Evolutionary conservation across 1,140 invertebrate species (phyloP), one percentile per base, ranked within the genome.

Genomic region (Mycetomoellerius zeteki): DNA sequence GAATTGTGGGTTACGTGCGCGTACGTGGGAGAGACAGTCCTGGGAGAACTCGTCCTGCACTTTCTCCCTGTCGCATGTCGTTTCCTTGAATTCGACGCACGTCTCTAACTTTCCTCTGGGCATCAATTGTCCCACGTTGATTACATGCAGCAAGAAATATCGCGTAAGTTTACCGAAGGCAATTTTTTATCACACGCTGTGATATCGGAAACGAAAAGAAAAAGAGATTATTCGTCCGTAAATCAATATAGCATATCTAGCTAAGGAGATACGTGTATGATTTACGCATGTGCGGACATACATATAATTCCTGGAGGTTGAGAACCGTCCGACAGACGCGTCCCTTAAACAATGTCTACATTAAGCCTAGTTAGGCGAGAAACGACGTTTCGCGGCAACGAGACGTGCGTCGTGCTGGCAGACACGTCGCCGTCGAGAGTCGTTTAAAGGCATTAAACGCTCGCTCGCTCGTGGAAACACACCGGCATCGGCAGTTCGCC

Each of bases 291-390:
- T 12, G 58, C 8, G 24, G 12, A 30, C 5, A 12, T 71, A 47
- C 30, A 6, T 14, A 30, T 47, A 60, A 85, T 82, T 30, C 16
- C 21, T 1, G 21, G n/a, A 85, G 52, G 87, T 89, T 89, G 88
- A 89, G 88, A 81, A 89, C 88, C 81, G 24, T 30, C n/a, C 43
- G 56, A 56, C 37, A 19, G 71, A 33, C 62, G 60, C 56, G 62
- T 60, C 81, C 67, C 84, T 86, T 85, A 71, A 89, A 89, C 87
- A 86, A 89, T 89, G 87, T 89, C 88, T 89, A 89, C 87, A 89
- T 89, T 89, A 89, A 89, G 84, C 87, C 73, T 58, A 76, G 87
- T 86, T 89, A 81, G 82, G 85, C 85, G 71, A 89, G 85, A 86
- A 85, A 89, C 82, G 87, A 67, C 50, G 50, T 69, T 67, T 76